A percentile compares a stretch with the other conserved stretches of the same genome.
These are phyloP conservation scores for Microcebus murinus DNA, from an alignment of 2,113 vertebrate species.

Conservation along the genomic window DNA sequence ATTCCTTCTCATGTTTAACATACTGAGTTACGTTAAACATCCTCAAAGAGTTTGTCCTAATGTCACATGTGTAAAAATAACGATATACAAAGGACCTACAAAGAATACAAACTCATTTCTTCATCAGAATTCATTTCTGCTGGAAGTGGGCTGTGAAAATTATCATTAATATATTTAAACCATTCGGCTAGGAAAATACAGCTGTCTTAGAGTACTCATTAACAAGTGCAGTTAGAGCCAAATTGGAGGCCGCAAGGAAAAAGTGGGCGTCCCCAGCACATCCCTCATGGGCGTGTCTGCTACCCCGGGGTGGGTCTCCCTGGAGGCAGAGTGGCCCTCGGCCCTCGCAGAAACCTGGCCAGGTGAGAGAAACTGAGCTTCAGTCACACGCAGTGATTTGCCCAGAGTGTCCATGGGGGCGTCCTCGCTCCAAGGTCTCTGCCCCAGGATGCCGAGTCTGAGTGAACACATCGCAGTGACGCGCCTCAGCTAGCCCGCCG, in stretches of 20 bases:
- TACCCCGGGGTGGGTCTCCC: no score
- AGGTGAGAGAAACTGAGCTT: not conserved
- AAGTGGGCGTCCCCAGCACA: not conserved
- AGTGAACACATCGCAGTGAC: accelerated
- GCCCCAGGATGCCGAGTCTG: accelerated
- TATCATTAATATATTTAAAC: not conserved
- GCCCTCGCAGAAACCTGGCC: no score
- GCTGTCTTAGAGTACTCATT: not conserved
- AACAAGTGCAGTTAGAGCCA: not conserved
- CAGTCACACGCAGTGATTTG: not conserved
- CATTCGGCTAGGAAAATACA: not conserved
- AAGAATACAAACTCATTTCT: not conserved
- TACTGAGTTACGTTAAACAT: no score
- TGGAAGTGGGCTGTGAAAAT: not conserved
- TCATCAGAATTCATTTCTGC: not conserved
- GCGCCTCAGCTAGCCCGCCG: accelerated
- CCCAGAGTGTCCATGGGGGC: not conserved
- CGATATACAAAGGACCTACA: not conserved
- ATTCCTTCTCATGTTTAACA: not conserved
- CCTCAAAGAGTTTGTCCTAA: not conserved
- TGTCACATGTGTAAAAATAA: not conserved
- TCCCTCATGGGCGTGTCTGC: not conserved
- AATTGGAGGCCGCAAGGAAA: not conserved
- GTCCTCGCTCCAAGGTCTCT: not conserved
- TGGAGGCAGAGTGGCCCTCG: no score